These are phyloP conservation scores for Bombus confusus DNA, from an alignment of 1,140 invertebrate genomes.

Conservation along the genomic window DNA sequence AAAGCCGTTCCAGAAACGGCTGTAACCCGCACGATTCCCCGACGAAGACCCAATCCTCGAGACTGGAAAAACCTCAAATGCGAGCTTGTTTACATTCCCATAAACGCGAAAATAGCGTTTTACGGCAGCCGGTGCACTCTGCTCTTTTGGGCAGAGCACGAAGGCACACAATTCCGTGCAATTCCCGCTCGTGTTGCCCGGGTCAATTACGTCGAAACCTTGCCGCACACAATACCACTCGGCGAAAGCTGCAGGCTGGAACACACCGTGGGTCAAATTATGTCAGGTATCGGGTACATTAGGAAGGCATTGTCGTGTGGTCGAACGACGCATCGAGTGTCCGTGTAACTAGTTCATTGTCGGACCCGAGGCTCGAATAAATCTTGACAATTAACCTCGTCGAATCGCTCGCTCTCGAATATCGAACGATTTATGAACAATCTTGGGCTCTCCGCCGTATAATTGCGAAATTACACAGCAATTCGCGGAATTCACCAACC, in stretches of 20 bases:
- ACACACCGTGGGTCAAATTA: constrained; percentile 56
- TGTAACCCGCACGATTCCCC: not conserved
- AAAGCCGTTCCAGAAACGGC: not conserved
- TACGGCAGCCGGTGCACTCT: constrained; percentile 25
- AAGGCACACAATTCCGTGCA: constrained; percentile 44
- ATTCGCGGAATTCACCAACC: not conserved
- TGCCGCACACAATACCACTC: constrained; percentile 21
- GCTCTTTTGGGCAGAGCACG: constrained; percentile 40
- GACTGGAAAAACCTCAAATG: not conserved
- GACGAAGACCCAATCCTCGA: too few relatives aligned
- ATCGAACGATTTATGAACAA: not conserved
- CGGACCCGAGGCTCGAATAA: constrained; percentile 5
- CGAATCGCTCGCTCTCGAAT: not conserved
- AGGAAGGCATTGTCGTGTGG: constrained; percentile 66
- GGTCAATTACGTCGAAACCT: constrained; percentile 67
- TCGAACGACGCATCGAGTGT: constrained; percentile 43
- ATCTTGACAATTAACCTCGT: constrained; percentile 24
- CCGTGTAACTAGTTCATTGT: constrained; percentile 52
- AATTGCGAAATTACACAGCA: not conserved
- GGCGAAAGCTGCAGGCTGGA: constrained; percentile 38
- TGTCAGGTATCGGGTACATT: constrained; percentile 65
- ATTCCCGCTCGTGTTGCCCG: constrained; percentile 34
- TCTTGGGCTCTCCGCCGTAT: too few relatives aligned
- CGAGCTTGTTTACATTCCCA: constrained; percentile 18
- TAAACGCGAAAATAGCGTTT: constrained; percentile 52